Percentiles rank a stretch among this genome's conserved stretches.
These are phyloP conservation scores for Petromus typicus DNA, from an alignment of 2,113 vertebrate species.

Conservation along the genomic window DNA sequence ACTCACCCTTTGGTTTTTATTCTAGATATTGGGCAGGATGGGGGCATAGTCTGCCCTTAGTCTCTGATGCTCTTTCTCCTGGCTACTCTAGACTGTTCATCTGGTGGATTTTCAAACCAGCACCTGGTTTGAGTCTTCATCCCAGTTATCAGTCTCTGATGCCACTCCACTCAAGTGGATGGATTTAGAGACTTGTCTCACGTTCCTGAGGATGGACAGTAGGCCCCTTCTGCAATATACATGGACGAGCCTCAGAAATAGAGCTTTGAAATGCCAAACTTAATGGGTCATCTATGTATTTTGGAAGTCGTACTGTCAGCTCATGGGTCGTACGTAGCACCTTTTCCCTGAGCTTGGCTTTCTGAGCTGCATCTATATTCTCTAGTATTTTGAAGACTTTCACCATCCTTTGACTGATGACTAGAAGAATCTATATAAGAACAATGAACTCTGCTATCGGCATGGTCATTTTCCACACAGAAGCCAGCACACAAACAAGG, in stretches of 20 bases:
- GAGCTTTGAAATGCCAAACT: background rate
- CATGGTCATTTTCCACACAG: background rate
- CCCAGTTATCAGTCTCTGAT: background rate
- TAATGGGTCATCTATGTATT: background rate
- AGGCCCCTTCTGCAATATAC: background rate
- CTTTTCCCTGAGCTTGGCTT: background rate
- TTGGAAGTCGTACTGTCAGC: background rate
- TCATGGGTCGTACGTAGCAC: background rate
- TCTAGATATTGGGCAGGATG: background rate
- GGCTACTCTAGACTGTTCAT: background rate
- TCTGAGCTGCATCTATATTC: background rate
- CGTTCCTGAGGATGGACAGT: background rate
- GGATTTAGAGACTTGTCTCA: background rate
- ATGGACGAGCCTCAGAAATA: background rate
- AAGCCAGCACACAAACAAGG: background rate
- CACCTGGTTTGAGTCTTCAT: background rate
- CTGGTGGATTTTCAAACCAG: background rate
- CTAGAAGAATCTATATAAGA: background rate
- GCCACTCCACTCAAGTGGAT: too few relatives aligned
- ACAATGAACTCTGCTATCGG: background rate
- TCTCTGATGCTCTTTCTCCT: background rate
- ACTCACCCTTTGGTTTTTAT: background rate
- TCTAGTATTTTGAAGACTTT: background rate
- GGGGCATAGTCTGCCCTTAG: background rate
- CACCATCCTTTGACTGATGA: background rate